Base-by-base conservation (phyloP, 2,797 vertebrate genomes). In the Myotis vivesi region DNA sequence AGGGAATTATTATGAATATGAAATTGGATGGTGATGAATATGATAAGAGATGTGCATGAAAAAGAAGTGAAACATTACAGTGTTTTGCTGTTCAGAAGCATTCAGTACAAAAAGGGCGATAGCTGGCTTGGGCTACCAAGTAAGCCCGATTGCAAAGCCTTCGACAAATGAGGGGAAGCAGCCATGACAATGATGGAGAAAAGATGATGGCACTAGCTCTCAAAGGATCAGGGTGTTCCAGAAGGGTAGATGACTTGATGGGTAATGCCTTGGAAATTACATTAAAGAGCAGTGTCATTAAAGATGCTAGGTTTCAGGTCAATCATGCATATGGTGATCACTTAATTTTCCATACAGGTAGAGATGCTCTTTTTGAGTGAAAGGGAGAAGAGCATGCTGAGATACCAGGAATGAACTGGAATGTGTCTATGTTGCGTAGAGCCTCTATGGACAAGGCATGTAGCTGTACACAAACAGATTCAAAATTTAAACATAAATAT, bases 281-380 rank as follows among this genome's bases (percentile, higher is more conserved):
- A 55, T 55, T 80, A 89, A 94, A 88, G 57, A 91, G 16, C 33
- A 69, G 64, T 73, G 9, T 46, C 76, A 44, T 94, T 89, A 91
- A 81, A 51, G 82, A 71, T 33, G 20, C 68, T 44, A 73, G 59
- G 25, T 79, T 92, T 93, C 84, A 53, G 76, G 85, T 86, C 81
- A 75, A 30, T 94, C 73, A 55, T 62, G 17, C 46, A 41, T 76
- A 36, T 0, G 3, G 16, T 64, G 71, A 80, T 79, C 49, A 76
- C 38, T 83, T 88, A 66, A 93, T 68, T 94, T 44, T 73, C 76
- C 66, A 91, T 13, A 68, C 4, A 12, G 25, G 41, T 68, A 76
- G 19, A 30, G 15, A 46, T 28, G 12, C 53, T 66, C 86, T 89
- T 89, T 12, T 41, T 66, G 15, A 90, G 30, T 57, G 81, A 91